phyloP scores from a whole-genome alignment of 2,888 invertebrate species.

The Amblyjoppa fuscipennis region DNA sequence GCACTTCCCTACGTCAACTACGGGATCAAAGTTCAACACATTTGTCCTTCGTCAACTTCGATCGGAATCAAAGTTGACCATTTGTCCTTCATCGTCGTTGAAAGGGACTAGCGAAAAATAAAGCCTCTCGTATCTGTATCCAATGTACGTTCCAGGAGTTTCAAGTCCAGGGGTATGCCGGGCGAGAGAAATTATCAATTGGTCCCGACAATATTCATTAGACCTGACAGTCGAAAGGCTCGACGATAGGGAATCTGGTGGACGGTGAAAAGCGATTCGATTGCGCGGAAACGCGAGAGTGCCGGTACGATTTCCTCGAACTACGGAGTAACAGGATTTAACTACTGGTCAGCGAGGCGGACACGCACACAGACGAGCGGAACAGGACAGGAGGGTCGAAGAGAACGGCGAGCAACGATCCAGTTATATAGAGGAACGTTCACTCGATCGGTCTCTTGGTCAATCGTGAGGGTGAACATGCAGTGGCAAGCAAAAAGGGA shows the following conservation, averaged over 20 bases:
- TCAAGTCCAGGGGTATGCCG: not conserved
- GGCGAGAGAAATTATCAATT: not conserved
- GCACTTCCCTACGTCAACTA: no score
- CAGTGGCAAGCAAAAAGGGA: conserved; percentile 15
- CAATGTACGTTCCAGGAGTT: not conserved
- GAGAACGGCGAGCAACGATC: conserved; percentile 19
- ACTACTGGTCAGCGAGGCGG: conserved; percentile 13
- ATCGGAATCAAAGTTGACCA: not conserved
- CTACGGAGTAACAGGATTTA: conserved; percentile 18
- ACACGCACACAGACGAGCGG: not conserved
- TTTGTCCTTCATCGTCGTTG: not conserved
- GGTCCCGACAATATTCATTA: not conserved
- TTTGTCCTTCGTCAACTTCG: no score
- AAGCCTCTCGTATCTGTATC: not conserved
- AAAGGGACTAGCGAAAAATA: not conserved
- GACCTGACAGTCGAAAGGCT: not conserved
- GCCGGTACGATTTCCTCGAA: conserved; percentile 24
- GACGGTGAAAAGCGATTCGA: conserved; percentile 3
- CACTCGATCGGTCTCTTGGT: conserved; percentile 26
- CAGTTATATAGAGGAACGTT: conserved; percentile 28
- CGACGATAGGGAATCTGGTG: not conserved
- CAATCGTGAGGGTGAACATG: conserved; percentile 9
- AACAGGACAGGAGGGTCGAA: conserved; percentile 1
- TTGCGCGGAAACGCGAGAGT: not conserved
- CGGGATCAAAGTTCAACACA: no score